Conservation (phyloP, 2,888 invertebrate species). For the Apoderus coryli region DNA sequence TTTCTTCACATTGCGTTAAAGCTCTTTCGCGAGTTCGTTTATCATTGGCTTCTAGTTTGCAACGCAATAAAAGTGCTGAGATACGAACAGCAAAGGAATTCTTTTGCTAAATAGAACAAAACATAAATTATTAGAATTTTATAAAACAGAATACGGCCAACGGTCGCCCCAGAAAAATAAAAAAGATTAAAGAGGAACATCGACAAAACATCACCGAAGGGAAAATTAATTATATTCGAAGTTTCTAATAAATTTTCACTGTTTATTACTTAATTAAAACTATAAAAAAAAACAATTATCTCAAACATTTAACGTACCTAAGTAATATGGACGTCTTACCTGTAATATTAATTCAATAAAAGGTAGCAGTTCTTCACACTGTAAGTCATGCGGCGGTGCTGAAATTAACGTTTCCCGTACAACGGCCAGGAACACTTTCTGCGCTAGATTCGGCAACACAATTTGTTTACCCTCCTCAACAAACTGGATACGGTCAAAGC, state of each 20-base stretch:
- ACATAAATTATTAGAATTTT: no score
- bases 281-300: no score
- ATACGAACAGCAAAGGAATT: conserved; percentile 66
- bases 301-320: no score
- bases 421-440: conserved; percentile 63
- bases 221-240: no score
- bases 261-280: no score
- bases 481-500: conserved; percentile 66
- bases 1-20: conserved; percentile 71
- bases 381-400: conserved; percentile 65
- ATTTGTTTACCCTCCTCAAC: conserved; percentile 32
- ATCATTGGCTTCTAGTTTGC: conserved; percentile 59
- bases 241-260: no score
- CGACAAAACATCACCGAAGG: no score
- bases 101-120: no score
- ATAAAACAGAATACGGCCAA: no score
- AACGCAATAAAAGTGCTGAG: conserved; percentile 58
- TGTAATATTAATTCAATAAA: conserved; percentile 56
- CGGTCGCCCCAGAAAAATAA: no score
- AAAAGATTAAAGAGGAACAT: no score
- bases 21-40: conserved; percentile 78
- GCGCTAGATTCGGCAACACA: conserved; percentile 51
- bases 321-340: conserved; percentile 33
- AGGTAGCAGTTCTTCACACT: conserved; percentile 68
- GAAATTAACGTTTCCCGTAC: conserved; percentile 58